Base-by-base conservation (phyloP, 2,113 vertebrate species). In the Aphelocoma coerulescens region DNA sequence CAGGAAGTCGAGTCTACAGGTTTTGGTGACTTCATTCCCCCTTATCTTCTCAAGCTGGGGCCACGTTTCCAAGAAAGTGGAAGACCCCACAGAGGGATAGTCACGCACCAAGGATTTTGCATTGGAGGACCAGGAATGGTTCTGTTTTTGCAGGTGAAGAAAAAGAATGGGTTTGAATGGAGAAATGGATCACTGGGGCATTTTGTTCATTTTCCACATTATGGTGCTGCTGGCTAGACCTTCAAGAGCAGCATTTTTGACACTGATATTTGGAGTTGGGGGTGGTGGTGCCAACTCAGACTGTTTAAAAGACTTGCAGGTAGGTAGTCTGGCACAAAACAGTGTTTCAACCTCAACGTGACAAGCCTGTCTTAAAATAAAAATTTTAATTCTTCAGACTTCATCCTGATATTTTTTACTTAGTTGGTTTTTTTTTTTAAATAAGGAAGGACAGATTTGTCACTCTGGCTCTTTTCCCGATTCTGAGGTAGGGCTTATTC, bases 61-160 rank as follows among this genome's bases (percentile, higher is more conserved):
- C 15, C 2, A 1, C 0, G 0, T 75, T 74, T 81, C 69, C 33
- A 7, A 18, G 21, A 4, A 11, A 22, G 5, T 51, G 27, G 55
- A 27, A 28, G 8, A 65, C 15, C 16, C 41, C 9, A 0, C 23
- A 17, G 23, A 27, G 23, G 19, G 8, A 10, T 28, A 54, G 48
- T 19, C 48, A 12, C 0, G 0, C 32, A 9, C 2, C 0, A 1
- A 15, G 33, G 9, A 22, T 41, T 78, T 49, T 58, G 30, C 11
- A 1, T 4, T 86, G 37, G 22, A 52, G n/a, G 32, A 68, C 13
- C 22, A 88, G 77, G 48, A 68, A 11, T 4, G 3, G 39, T 72
- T 67, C 26, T 3, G 21, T 51, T 84, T 57, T 33, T 55, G 10
- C 7, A 63, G 19, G 17, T 35, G 26, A 63, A 92, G 27, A 16